Evolutionary conservation across 2,797 vertebrate species (phyloP), one percentile per base, ranked within the genome.

Genomic region (Crenichthys baileyi): DNA sequence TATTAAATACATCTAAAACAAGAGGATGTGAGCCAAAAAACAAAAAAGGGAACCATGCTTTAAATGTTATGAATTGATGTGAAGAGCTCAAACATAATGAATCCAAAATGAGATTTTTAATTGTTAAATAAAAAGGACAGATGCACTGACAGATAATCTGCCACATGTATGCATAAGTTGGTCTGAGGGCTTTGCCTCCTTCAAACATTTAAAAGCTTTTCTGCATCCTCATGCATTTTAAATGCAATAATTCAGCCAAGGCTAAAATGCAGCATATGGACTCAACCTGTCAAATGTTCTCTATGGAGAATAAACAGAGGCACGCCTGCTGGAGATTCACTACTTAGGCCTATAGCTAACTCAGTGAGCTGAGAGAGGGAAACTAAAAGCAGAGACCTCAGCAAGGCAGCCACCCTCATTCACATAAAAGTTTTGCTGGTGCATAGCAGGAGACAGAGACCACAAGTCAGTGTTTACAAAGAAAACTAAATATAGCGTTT

Each of bases 181-280:
- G 58, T 61, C 16, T 56, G 18, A 29, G 53, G 77, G 78, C 76
- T 85, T 83, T 81, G 16, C 68, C 70, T 79, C 60, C 60, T 73
- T 55, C 78, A 22, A 71, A 80, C 70, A 80, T 78, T 39, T 3
- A 51, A 87, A 88, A 81, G 76, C 55, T 86, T 81, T 87, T 81
- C 73, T 70, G 75, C 82, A 36, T 36, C 22, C 36, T 11, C 44
- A 7, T 11, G 44, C 44, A 46, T 11, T 46, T 46, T 31, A 50
- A 53, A 72, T 74, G 58, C 39, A 84, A 90, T 84, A 72, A 88
- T 85, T 78, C 15, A 18, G 48, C 68, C 75, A 68, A 50, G 78
- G 84, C 76, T 85, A 67, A 83, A 82, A 84, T 75, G 85, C 84
- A 86, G 76, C 93, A 93, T 89, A 90, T 84, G 86, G 84, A 77